Base-by-base conservation (phyloP, 1,140 invertebrate genomes). In the Meloidogyne chitwoodi region DNA sequence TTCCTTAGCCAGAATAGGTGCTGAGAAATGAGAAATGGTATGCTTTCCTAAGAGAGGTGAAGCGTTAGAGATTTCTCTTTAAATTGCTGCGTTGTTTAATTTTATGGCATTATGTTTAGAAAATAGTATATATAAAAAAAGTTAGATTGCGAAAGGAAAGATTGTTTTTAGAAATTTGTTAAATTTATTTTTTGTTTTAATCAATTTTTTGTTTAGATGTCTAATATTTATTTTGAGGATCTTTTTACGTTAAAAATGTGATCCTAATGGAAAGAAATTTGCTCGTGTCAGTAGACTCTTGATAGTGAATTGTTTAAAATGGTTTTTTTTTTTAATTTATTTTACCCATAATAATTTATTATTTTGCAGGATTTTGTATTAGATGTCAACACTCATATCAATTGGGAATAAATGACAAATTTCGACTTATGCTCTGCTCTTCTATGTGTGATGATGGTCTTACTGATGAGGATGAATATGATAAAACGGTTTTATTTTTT, bases 241-340 rank as follows among this genome's bases (percentile, higher is more conserved):
- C 98, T 99, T 89, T 99, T 99, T 87, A 96, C 98, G 95, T 99
- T 0, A 97, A 99, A 91, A 95, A 99, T 87, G 97, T 99, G 96
- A 99, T 90, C 95, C 95, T 1, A 95, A 98, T 85, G 96, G 96
- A 22, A 98, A 98, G 87, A 98, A 98, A 89, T 99, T 99, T 85
- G 96, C 99, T 88, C 90, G 96, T 89, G 92, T 96, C 24, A 90
- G 89, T 81, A 91, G 96, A 44, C 89, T 99, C n/a, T 95, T 89
- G 96, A 99, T 89, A 94, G 93, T 74, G 97, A 99, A 88, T 98
- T 96, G 0, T 99, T 99, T 90, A 99, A 99, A 90, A 99, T 99
- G 95, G 48, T 56, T 56, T 56, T 8, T 56, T 56, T 56, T n/a
- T n/a, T n/a, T n/a, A n/a, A 19, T 5, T n/a, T n/a, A n/a, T 22